Base-by-base conservation (phyloP, 2,888 invertebrate genomes). In the Hyles lineata region DNA sequence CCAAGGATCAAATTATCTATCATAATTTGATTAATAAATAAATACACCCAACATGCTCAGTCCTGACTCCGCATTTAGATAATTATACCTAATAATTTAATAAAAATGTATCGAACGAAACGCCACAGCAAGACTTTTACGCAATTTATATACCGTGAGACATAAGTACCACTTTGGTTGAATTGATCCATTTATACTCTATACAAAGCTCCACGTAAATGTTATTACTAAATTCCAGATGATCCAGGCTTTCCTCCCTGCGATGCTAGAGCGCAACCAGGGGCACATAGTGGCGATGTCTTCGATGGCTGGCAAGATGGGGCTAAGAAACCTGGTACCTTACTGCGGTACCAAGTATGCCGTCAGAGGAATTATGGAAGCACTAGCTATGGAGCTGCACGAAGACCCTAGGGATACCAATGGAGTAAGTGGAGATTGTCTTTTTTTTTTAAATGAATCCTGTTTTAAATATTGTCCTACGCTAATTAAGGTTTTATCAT, bases 281-380 rank as follows among this genome's bases (percentile, higher is more conserved):
- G 98, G 98, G 0, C 97, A 98, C 82, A 95, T 98, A 58, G 96
- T 98, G 1, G 95, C 96, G 0, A 90, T 96, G 81, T 97, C 97
- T 0, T 98, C 98, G 0, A 96, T 97, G 90, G 97, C 97, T 0
- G 98, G 98, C 0, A 83, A 97, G 50, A 85, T 96, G 78, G 97
- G 97, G 0, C 82, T 96, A 0, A 88, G 96, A 2, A 97, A 98
- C 89, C 86, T 98, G 75, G 97, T 97, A 9, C 97, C 98, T 0
- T 98, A 98, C 88, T 97, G 97, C 86, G 97, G 96, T 9, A 96
- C 96, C n/a, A 98, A 98, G 87, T 97, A 96, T 83, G 98, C 97
- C 0, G 97, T 97, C 0, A 93, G 96, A 75, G 98, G 98, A 21
- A 92, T 98, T 78, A 98, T 98, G 97, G 97, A 98, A 83, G 95